Evolutionary conservation across 2,888 invertebrate species (phyloP).

Genomic region (Epinotia bilunana): DNA sequence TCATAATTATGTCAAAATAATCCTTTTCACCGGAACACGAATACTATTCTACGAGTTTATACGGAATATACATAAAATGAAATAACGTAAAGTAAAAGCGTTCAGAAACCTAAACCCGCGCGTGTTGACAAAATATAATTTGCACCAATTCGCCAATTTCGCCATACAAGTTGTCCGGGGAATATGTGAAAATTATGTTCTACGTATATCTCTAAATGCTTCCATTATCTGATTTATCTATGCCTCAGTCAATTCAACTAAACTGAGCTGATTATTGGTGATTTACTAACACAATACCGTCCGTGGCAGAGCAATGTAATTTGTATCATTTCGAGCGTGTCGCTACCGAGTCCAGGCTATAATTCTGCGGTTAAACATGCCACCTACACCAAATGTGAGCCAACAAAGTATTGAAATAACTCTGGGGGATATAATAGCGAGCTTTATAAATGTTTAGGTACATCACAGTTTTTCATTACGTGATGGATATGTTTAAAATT

Average conservation of each 20-base stretch:
- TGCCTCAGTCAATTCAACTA: background rate
- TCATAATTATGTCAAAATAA: no score
- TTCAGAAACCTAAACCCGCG: no score
- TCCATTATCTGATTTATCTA: slow-evolving; percentile 7
- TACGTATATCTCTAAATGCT: background rate
- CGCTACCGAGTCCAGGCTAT: slow-evolving; percentile 8
- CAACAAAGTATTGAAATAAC: slow-evolving; percentile 4
- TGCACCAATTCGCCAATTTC: no score
- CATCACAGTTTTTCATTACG: no score
- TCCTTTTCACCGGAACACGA: no score
- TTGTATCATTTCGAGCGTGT: slow-evolving; percentile 32
- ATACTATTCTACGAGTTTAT: no score
- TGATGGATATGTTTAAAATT: no score
- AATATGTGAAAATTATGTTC: background rate
- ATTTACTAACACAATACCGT: slow-evolving; percentile 20
- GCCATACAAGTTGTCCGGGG: no score
- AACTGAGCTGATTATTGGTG: slow-evolving; percentile 21
- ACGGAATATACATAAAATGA: no score
- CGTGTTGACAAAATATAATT: no score
- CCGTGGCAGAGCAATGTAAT: slow-evolving; percentile 14
- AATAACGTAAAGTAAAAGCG: no score
- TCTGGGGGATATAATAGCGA: background rate
- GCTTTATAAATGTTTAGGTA: background rate
- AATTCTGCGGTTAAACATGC: slow-evolving; percentile 31
- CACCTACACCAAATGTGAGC: slow-evolving; percentile 13